Evolutionary conservation across 2,888 invertebrate species (phyloP).

Genomic region (Glomeris marginata): DNA sequence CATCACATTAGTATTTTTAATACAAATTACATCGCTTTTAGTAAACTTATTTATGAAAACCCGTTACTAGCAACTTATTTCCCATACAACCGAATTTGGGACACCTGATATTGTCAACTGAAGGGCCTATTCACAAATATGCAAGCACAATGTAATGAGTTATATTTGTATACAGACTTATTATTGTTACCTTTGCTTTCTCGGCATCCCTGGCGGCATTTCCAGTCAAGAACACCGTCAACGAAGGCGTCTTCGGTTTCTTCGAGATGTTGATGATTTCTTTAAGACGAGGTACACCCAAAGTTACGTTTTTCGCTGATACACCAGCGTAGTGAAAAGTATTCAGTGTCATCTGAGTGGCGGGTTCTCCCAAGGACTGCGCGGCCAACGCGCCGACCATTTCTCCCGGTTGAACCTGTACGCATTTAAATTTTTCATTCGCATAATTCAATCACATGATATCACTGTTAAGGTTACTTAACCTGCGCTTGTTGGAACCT

Average conservation of each 20-base stretch:
- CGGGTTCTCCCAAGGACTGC: conserved; percentile 97
- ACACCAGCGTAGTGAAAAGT: conserved; percentile 99
- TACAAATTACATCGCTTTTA: too few relatives aligned
- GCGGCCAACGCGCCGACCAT: conserved; percentile 99
- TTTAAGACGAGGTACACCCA: conserved; percentile 96
- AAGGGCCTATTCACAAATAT: too few relatives aligned
- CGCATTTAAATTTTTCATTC: too few relatives aligned
- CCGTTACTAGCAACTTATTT: too few relatives aligned
- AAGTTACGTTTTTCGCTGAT: conserved; percentile 98
- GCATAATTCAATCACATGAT: neutral
- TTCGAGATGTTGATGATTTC: conserved; percentile 93
- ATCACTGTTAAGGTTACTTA: conserved; percentile 21
- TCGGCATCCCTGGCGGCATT: conserved; percentile 97
- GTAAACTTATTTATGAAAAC: too few relatives aligned
- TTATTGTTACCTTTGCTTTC: conserved; percentile 64
- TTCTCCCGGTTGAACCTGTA: conserved; percentile 74
- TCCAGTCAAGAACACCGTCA: conserved; percentile 96
- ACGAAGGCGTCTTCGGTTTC: conserved; percentile 95
- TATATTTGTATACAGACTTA: too few relatives aligned
- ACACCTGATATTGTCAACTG: too few relatives aligned
- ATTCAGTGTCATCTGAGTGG: conserved; percentile 98
- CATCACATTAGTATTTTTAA: too few relatives aligned
- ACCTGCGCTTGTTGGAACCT: conserved; percentile 96
- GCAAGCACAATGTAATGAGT: too few relatives aligned
- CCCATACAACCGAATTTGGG: too few relatives aligned